Percentiles rank a stretch among this genome's conserved stretches.
Conservation (phyloP, 2,113 vertebrate species). For the Rhineura floridana region DNA sequence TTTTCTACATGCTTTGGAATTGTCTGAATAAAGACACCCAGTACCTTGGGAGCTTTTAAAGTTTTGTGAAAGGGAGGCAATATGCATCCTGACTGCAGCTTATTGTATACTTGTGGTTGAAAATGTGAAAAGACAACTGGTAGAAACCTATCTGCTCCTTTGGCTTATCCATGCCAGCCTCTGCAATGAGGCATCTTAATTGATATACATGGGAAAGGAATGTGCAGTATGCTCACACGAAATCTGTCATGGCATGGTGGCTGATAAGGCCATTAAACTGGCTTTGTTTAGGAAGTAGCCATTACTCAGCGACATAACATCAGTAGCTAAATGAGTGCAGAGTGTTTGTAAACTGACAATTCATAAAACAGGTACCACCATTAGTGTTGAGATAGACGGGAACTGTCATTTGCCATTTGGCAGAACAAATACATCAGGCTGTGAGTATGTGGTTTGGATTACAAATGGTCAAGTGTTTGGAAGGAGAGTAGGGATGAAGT, state of each 20-base stretch:
- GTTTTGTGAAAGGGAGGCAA: not conserved
- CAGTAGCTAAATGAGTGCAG: not conserved
- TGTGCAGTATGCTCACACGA: not conserved
- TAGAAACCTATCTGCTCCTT: not conserved
- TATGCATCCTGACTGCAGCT: not conserved
- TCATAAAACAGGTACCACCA: not conserved
- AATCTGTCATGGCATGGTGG: not conserved
- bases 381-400: not conserved
- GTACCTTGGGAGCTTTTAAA: not conserved
- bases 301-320: not conserved
- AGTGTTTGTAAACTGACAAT: not conserved
- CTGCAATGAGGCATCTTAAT: not conserved
- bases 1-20: not conserved
- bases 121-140: not conserved
- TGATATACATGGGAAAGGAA: constrained; percentile 34
- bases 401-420: not conserved
- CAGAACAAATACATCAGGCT: not conserved
- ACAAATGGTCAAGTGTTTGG: not conserved
- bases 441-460: not conserved
- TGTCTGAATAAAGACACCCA: not conserved
- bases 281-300: not conserved
- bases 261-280: not conserved
- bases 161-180: not conserved
- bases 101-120: not conserved
- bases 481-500: not conserved